Evolutionary conservation across 2,113 vertebrate species (phyloP), one percentile per base, ranked within the genome.

Genomic region (Saguinus imperator): DNA sequence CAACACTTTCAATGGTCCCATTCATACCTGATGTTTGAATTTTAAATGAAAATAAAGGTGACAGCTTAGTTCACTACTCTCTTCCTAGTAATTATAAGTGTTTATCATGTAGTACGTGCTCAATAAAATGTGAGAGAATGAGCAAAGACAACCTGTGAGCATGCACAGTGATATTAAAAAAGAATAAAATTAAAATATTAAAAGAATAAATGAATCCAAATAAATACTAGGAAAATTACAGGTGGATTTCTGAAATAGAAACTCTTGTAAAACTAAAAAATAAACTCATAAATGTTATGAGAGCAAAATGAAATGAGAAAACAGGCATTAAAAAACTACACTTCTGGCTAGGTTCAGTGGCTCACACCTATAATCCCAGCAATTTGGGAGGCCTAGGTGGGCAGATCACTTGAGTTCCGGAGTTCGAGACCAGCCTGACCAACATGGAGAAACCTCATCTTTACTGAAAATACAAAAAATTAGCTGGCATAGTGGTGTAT

Each of bases 191-290:
- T 25, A 61, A 80, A 66, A 45, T 48, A 40, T 12, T 16, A 37
- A 40, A 48, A 70, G 29, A 82, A 58, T 45, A 27, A 61, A 43
- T 75, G 45, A 92, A 35, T 37, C 12, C 16, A 90, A 77, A 55
- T 43, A 82, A 83, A 68, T 45, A 8, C 9, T 72, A 77, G 1
- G 10, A 8, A 80, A 70, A 77, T 88, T 55, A 87, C 40, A 23
- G 52, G 5, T 91, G 76, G 5, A 29, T 72, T 95, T 84, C 68
- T 93, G 76, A 94, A 80, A 91, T 84, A 48, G n/a, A 93, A 76
- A 87, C 61, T 32, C 5, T 90, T 32, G 23, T 0, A 70, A 79
- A 45, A 27, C 70, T 79, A 35, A 61, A 9, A 77, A 92, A 87
- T 72, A 68, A 79, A 76, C 50, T 70, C 10, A 52, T 18, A 84